phyloP scores from a whole-genome alignment of 2,888 invertebrate species.

The Spilosoma lubricipeda region DNA sequence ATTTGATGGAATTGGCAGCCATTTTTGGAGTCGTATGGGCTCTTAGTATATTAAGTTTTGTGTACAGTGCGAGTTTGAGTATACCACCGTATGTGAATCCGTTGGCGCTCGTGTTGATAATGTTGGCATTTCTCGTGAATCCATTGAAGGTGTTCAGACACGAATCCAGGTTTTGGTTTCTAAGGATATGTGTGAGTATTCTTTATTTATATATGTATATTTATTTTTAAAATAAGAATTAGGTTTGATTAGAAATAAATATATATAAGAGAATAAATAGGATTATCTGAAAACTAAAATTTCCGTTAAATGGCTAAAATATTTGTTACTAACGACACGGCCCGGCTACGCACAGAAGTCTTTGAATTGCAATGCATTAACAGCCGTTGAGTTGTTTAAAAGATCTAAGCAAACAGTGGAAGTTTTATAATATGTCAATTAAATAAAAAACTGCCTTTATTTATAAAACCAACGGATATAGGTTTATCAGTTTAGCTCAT shows the following conservation, averaged over 20 bases:
- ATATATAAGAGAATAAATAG: too few relatives aligned
- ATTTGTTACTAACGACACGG: too few relatives aligned
- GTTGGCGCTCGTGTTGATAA: constrained; percentile 92
- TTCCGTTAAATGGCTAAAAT: too few relatives aligned
- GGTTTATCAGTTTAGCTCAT: not conserved
- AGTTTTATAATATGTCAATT: too few relatives aligned
- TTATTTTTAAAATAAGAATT: not conserved
- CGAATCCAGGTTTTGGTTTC: constrained; percentile 97
- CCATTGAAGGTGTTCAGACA: constrained; percentile 96
- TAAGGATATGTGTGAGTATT: constrained; percentile 93
- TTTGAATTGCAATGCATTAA: too few relatives aligned
- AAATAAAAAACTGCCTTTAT: too few relatives aligned
- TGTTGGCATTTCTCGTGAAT: constrained; percentile 95
- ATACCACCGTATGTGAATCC: constrained; percentile 98
- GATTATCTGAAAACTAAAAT: too few relatives aligned
- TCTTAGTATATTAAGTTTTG: constrained; percentile 93
- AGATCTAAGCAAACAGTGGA: too few relatives aligned
- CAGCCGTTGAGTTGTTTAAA: too few relatives aligned
- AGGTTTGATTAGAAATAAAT: not conserved
- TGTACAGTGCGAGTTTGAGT: constrained; percentile 92
- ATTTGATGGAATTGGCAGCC: constrained; percentile 97
- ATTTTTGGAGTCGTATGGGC: constrained; percentile 98
- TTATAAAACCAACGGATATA: not conserved
- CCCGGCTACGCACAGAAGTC: too few relatives aligned
- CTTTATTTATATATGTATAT: not conserved